Base-by-base conservation (phyloP, 2,797 vertebrate species). In the Schizopygopsis malacanthus region DNA sequence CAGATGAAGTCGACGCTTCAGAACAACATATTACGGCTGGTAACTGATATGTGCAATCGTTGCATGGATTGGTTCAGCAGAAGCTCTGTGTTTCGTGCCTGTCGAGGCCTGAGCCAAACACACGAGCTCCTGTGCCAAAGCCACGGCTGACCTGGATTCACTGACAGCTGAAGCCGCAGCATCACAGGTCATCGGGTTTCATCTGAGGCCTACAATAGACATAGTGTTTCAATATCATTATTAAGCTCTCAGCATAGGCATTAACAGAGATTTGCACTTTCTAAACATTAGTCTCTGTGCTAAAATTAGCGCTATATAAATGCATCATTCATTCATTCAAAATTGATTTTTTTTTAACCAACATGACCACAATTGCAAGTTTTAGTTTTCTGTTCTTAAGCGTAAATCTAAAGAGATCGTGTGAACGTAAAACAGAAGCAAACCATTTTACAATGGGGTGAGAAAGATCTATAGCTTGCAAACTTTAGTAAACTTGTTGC, bases 121-220 rank as follows among this genome's bases (percentile, higher is more conserved):
- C 22, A 20, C 56, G 1, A n/a, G 28, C 69, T 8, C 20, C n/a
- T 39, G 9, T 63, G 82, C 88, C 83, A 89, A 90, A 89, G 83
- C 85, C 75, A 85, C 87, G 78, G 37, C 84, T 89, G 86, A 88
- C 90, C 85, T 82, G 83, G 82, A 81, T 90, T 87, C 75, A 69
- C 88, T 77, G 79, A 88, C 86, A 79, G 70, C 85, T 79, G 86
- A 85, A 88, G 47, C 39, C 79, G 84, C 76, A 72, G 25, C 81
- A 77, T 61, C 71, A 63, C 54, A 77, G 50, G 22, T 52, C n/a
- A 37, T 56, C 33, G 45, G 56, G 9, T 25, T 18, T 11, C 61
- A 50, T 25, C 54, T 33, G 50, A 81, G 76, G 16, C 39, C 56
- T 13, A 37, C 41, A 16, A 50, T 10, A n/a, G 4, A 8, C 10